Conservation (phyloP, 2,888 invertebrate genomes). For the Allacma fusca region DNA sequence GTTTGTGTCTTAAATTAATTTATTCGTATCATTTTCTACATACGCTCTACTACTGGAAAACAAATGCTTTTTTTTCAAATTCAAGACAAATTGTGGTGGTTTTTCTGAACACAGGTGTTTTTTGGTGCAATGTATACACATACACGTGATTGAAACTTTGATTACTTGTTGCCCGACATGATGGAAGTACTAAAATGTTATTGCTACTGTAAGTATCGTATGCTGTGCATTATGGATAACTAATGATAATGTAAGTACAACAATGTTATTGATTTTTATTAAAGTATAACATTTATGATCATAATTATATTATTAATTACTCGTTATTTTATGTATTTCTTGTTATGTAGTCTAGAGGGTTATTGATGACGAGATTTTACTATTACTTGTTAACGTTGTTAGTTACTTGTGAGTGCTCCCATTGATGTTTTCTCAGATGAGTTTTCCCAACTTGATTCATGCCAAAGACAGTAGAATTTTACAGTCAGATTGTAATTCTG, state of each 20-base stretch:
- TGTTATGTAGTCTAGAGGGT: not conserved
- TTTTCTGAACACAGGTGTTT: too few relatives aligned
- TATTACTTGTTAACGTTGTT: not conserved
- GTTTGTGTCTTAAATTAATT: constrained; percentile 1
- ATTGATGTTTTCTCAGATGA: not conserved
- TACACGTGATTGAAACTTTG: not conserved
- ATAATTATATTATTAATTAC: not conserved
- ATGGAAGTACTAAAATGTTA: not conserved
- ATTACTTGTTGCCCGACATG: not conserved
- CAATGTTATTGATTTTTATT: not conserved
- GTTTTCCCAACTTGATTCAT: not conserved
- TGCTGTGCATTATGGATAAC: constrained; percentile 7
- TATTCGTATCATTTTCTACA: constrained; percentile 2
- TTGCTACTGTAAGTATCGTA: not conserved
- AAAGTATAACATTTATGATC: not conserved
- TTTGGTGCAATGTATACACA: not conserved
- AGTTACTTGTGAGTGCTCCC: not conserved
- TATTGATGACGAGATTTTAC: not conserved
- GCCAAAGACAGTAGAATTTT: not conserved
- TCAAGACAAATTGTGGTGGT: too few relatives aligned
- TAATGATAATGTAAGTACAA: not conserved
- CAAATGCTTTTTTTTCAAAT: too few relatives aligned
- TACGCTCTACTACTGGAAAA: too few relatives aligned
- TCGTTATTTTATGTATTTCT: not conserved
- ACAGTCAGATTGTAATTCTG: not conserved